phyloP scores from a whole-genome alignment of 2,888 invertebrate genomes.

The Drosophila ustulata region DNA sequence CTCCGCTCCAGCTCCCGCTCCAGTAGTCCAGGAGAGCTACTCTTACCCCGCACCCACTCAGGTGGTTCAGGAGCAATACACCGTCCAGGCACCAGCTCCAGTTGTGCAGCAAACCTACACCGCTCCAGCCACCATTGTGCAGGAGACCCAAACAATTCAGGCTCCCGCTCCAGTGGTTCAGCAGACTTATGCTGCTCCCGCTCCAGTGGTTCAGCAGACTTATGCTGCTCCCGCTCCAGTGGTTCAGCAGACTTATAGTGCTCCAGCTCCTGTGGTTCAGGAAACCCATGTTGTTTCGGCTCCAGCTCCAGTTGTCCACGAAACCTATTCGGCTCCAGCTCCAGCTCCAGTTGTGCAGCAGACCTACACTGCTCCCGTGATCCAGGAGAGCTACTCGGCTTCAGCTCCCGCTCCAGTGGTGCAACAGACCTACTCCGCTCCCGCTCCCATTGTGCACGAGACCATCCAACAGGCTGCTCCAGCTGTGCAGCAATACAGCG shows the following conservation, averaged over 20 bases:
- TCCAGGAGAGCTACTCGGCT: constrained; percentile 29
- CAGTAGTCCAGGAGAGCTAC: constrained; percentile 32
- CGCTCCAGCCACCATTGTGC: constrained; percentile 26
- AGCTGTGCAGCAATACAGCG: constrained; percentile 21
- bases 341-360: constrained; percentile 34
- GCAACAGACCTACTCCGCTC: constrained; percentile 30
- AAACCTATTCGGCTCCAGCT: constrained; percentile 32
- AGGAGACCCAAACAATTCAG: constrained; percentile 26
- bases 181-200: constrained; percentile 31
- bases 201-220: constrained; percentile 36
- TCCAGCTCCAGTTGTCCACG: constrained; percentile 27
- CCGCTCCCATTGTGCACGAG: constrained; percentile 21
- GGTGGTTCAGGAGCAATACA: constrained; percentile 36
- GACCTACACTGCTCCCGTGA: constrained; percentile 21
- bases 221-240: constrained; percentile 40
- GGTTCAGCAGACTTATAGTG: constrained; percentile 35
- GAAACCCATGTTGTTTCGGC: constrained; percentile 20
- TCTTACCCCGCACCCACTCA: constrained; percentile 38
- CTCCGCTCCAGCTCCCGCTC: constrained; percentile 28
- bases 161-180: constrained; percentile 41
- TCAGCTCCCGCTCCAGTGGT: constrained; percentile 22
- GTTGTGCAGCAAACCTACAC: constrained; percentile 32
- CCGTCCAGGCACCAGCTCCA: constrained; percentile 24
- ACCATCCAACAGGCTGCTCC: constrained; percentile 24
- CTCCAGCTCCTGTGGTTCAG: constrained; percentile 39